Conservation (phyloP, 1,140 invertebrate genomes). For the Plectrocnemia conspersa region DNA sequence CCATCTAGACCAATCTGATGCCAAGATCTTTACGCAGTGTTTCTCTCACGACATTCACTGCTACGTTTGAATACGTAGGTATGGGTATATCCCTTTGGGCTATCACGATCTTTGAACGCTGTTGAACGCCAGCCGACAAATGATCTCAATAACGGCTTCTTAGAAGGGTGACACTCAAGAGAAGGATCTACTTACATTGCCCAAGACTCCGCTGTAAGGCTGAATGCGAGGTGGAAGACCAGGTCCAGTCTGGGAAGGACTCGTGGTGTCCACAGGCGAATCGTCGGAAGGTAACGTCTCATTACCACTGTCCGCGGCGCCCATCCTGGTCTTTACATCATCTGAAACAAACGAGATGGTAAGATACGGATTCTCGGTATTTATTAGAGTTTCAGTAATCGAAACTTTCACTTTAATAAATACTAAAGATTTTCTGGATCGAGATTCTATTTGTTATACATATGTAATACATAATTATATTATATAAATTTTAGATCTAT, state of each 20-base stretch:
- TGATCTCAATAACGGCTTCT: neutral
- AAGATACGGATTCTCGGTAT: too few relatives aligned
- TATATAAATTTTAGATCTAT: too few relatives aligned
- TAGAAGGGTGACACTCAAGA: neutral
- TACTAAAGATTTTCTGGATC: too few relatives aligned
- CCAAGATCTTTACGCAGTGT: slow-evolving; percentile 15
- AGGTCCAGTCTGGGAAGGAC: slow-evolving; percentile 13
- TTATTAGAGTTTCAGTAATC: too few relatives aligned
- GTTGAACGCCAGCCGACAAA: too few relatives aligned
- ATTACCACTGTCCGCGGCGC: slow-evolving; percentile 50
- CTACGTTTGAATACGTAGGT: slow-evolving; percentile 13
- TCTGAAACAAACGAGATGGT: slow-evolving; percentile 26
- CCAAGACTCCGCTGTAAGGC: slow-evolving; percentile 55
- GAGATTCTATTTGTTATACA: too few relatives aligned
- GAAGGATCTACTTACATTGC: slow-evolving; percentile 50
- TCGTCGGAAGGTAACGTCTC: slow-evolving; percentile 50
- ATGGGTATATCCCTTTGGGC: too few relatives aligned
- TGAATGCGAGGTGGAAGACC: slow-evolving; percentile 53
- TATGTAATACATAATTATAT: too few relatives aligned
- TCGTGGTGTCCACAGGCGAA: slow-evolving; percentile 37
- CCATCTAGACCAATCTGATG: neutral
- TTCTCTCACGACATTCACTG: slow-evolving; percentile 2
- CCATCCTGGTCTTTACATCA: slow-evolving; percentile 37
- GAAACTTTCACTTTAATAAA: too few relatives aligned
- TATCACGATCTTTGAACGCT: slow-evolving; percentile 4